Conservation (phyloP, 2,888 invertebrate genomes). For the Leptogaster cylindrica region DNA sequence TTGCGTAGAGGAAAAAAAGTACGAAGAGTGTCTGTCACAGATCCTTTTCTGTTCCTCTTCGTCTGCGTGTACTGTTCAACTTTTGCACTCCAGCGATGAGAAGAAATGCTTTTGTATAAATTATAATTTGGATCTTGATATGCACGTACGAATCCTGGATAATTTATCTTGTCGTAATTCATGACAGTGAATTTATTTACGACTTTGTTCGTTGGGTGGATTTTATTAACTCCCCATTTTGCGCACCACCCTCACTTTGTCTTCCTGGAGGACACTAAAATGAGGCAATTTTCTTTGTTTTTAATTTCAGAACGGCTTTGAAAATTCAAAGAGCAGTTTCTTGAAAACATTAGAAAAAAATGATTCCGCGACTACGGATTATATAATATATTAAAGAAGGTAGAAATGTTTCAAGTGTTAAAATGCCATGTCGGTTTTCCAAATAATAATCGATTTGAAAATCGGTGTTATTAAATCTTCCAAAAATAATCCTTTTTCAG, state of each 20-base stretch:
- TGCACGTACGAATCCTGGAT: conserved; percentile 10
- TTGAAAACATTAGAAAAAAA: too few species aligned
- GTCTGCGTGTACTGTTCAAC: conserved; percentile 3
- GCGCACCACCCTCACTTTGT: background rate
- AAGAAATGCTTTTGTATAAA: conserved; percentile 40
- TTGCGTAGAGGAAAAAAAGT: background rate
- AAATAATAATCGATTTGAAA: too few species aligned
- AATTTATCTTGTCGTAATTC: conserved; percentile 31
- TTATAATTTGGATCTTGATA: conserved; percentile 40
- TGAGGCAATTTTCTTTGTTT: background rate
- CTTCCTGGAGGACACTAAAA: background rate
- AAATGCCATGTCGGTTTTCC: too few species aligned
- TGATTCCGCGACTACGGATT: too few species aligned
- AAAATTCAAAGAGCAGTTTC: too few species aligned
- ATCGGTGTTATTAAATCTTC: too few species aligned
- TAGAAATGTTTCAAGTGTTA: too few species aligned
- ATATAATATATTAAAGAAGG: too few species aligned
- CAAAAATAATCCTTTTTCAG: too few species aligned
- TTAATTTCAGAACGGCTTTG: conserved; percentile 8
- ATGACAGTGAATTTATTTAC: conserved; percentile 26
- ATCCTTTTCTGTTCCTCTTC: background rate
- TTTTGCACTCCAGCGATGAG: conserved; percentile 25
- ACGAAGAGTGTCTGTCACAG: background rate
- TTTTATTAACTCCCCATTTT: background rate
- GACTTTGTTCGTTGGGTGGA: conserved; percentile 3